A percentile compares a stretch with the other conserved stretches of the same genome.
Evolutionary conservation across 2,888 invertebrate genomes (phyloP).

Genomic region (Sinohyriopsis cumingii): DNA sequence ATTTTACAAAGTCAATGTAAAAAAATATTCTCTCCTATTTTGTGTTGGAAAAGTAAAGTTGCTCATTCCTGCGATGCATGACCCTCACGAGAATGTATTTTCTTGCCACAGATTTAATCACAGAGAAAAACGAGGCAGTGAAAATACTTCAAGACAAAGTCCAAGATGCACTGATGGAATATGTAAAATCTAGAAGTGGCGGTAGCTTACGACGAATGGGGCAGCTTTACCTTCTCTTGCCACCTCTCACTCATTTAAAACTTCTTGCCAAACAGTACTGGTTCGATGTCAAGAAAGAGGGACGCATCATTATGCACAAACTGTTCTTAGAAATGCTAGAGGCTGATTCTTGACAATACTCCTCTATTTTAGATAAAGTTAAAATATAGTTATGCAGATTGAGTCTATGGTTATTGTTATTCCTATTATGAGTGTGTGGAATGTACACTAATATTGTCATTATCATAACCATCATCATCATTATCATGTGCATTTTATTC

Average conservation of each 20-base stretch:
- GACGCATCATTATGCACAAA: constrained; percentile 94
- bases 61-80: neutral
- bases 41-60: neutral
- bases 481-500: too few species aligned
- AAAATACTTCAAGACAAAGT: constrained; percentile 91
- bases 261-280: constrained; percentile 92
- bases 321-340: constrained; percentile 97
- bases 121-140: constrained; percentile 89
- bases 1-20: too few species aligned
- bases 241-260: constrained; percentile 91
- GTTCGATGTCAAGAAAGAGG: constrained; percentile 89
- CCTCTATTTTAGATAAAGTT: too few species aligned
- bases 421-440: too few species aligned
- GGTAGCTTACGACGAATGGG: constrained; percentile 79
- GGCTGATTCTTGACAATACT: constrained; percentile 63
- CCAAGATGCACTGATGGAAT: constrained; percentile 88
- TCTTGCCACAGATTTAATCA: constrained; percentile 82
- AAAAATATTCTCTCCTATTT: neutral
- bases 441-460: too few species aligned
- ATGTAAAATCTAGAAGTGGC: constrained; percentile 79
- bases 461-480: too few species aligned
- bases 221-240: constrained; percentile 89
- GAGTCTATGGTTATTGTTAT: too few species aligned
- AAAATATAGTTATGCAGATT: too few species aligned
- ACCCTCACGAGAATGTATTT: neutral